Base-by-base conservation (phyloP, 2,888 invertebrate genomes). In the Auanema sp. region DNA sequence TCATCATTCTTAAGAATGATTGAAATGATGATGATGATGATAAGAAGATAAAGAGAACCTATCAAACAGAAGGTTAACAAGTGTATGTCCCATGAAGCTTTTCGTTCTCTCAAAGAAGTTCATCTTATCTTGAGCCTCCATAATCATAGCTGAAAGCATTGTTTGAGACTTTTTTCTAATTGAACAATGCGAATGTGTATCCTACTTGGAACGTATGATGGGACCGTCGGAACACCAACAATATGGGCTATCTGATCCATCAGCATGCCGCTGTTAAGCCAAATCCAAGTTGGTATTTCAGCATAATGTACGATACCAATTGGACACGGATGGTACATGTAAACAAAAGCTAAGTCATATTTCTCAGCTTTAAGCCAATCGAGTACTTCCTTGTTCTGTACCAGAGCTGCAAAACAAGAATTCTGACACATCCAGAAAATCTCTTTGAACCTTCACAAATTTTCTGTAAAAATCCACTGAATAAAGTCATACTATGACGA, bases 151-250 rank as follows among this genome's bases (percentile, higher is more conserved):
- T 61, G 66, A 65, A 72, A 58, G 18, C 2, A 23, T 18, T 18
- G 21, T 6, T 57, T 23, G 49, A 24, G 16, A 23, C 23, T 52
- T 50, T 52, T 49, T 25, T 14, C n/a, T 0, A 50, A 16, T 21
- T 23, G 25, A n/a, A 16, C 16, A 12, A 14, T 12, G 51, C 12
- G 12, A 50, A n/a, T n/a, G n/a, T n/a, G n/a, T 12, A 40, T 33
- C 66, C 57, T 52, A 75, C 73, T 69, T 3, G 72, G 65, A 11
- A 76, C 71, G 42, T 77, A 79, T 44, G 72, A 72, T 1, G 79
- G 72, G 60, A 77, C 68, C 2, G 69, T 55, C 0, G 77, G 79
- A 1, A 76, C 74, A n/a, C 80, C 80, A 41, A 70, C 51, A 0
- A 60, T 57, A 6, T 63, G 25, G 3, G 78, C 77, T 6, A 79